A percentile compares a stretch with the other conserved stretches of the same genome.
Evolutionary conservation across 2,113 vertebrate species (phyloP).

Genomic region (Psophia crepitans): DNA sequence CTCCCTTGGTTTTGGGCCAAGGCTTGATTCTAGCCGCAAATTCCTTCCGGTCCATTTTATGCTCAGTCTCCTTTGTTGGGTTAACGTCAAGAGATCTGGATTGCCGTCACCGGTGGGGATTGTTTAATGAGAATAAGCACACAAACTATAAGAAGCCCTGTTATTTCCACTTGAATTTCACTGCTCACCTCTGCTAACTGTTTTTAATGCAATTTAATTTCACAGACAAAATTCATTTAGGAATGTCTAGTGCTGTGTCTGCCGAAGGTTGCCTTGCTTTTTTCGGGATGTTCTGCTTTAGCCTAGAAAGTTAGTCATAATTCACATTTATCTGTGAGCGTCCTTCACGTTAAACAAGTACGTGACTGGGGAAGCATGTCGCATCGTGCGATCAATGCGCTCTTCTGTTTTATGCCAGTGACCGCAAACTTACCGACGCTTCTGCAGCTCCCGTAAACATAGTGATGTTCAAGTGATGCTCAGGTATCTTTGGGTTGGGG

Average conservation of each 20-base stretch:
- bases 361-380: neutral
- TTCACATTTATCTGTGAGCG: neutral
- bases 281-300: neutral
- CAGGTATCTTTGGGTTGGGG: neutral
- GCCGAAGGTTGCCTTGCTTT: neutral
- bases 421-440: neutral
- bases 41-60: neutral
- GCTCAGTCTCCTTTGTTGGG: neutral
- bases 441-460: neutral
- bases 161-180: neutral
- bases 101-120: neutral
- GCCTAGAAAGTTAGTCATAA: neutral
- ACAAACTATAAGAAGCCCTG: neutral
- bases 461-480: neutral
- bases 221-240: neutral
- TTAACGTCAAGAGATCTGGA: neutral
- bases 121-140: neutral
- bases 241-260: neutral
- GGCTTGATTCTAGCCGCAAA: neutral
- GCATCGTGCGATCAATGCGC: fast-evolving
- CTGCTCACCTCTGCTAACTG: neutral
- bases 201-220: neutral
- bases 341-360: neutral
- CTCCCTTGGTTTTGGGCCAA: neutral
- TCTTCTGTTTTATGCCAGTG: neutral